Percentiles rank a stretch among this genome's conserved stretches.
phyloP scores from a whole-genome alignment of 1,140 invertebrate genomes.

The Eueides isabella region DNA sequence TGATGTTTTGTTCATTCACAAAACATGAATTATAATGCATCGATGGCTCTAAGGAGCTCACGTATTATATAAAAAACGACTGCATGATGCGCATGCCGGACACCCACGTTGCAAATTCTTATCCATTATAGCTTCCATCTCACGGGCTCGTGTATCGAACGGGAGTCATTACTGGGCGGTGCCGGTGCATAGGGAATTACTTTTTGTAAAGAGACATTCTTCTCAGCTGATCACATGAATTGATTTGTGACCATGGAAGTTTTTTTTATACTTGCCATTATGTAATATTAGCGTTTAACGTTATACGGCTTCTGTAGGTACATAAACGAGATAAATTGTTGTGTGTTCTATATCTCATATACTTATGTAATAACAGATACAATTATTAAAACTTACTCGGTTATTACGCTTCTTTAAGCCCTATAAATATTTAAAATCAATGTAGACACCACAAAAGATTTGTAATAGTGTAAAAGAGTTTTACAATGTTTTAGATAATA shows the following conservation, averaged over 20 bases:
- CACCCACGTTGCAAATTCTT: slow-evolving; percentile 73
- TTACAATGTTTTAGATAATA: slow-evolving; percentile 42
- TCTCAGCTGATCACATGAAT: slow-evolving; percentile 58
- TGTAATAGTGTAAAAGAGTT: neutral
- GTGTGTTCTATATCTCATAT: neutral
- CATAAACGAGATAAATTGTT: slow-evolving; percentile 1
- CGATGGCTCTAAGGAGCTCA: slow-evolving; percentile 51
- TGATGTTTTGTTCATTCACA: slow-evolving; percentile 61
- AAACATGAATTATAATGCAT: slow-evolving; percentile 59
- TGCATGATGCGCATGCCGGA: slow-evolving; percentile 65
- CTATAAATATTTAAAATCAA: slow-evolving; percentile 17
- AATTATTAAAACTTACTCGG: slow-evolving; percentile 4
- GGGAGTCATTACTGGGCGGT: slow-evolving; percentile 66
- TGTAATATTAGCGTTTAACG: slow-evolving; percentile 28
- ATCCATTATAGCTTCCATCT: slow-evolving; percentile 64
- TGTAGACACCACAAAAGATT: neutral
- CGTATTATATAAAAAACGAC: slow-evolving; percentile 59
- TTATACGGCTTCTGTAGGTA: slow-evolving; percentile 31
- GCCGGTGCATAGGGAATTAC: slow-evolving; percentile 59
- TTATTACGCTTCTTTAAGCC: neutral
- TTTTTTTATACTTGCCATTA: slow-evolving; percentile 29
- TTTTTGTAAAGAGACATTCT: slow-evolving; percentile 62
- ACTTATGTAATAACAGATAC: no score
- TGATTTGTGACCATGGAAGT: slow-evolving; percentile 41
- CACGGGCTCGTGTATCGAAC: slow-evolving; percentile 73